These are phyloP conservation scores for Matsumyia berberina DNA, from an alignment of 2,888 invertebrate genomes.

Conservation along the genomic window DNA sequence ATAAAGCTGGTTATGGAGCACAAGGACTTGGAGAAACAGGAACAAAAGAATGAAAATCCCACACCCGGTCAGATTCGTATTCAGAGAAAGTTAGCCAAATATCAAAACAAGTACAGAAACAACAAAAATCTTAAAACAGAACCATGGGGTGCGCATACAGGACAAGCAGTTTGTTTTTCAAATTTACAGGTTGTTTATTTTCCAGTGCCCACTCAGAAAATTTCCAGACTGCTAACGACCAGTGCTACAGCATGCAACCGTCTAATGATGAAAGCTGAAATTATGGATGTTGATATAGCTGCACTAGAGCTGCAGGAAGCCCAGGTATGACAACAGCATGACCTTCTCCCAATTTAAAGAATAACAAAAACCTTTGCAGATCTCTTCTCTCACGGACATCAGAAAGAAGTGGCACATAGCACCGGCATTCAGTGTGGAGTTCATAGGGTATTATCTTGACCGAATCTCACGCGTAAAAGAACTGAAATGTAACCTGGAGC, in stretches of 20 bases:
- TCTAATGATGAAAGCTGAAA: slow-evolving; percentile 92
- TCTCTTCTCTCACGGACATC: slow-evolving; percentile 92
- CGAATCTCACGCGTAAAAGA: slow-evolving; percentile 92
- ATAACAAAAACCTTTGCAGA: slow-evolving; percentile 80
- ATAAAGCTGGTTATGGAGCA: slow-evolving; percentile 92
- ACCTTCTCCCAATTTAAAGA: not conserved
- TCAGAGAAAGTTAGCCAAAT: slow-evolving; percentile 92
- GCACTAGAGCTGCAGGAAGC: slow-evolving; percentile 93
- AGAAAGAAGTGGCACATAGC: slow-evolving; percentile 97
- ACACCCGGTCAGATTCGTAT: slow-evolving; percentile 90
- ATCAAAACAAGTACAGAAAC: slow-evolving; percentile 91
- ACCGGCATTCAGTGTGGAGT: slow-evolving; percentile 97
- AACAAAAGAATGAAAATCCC: slow-evolving; percentile 81
- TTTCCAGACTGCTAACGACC: slow-evolving; percentile 95
- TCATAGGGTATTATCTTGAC: slow-evolving; percentile 96
- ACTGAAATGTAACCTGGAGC: slow-evolving; percentile 91
- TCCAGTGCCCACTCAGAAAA: slow-evolving; percentile 96
- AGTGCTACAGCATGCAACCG: slow-evolving; percentile 94
- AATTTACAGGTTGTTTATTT: not conserved
- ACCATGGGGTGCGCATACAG: slow-evolving; percentile 91
- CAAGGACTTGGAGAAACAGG: slow-evolving; percentile 84
- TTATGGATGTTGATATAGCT: slow-evolving; percentile 95
- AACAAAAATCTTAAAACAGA: slow-evolving; percentile 90
- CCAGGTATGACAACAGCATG: slow-evolving; percentile 85
- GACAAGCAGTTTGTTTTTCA: not conserved